Evolutionary conservation across 2,113 vertebrate species (phyloP), one percentile per base, ranked within the genome.

Genomic region (Excalfactoria chinensis): DNA sequence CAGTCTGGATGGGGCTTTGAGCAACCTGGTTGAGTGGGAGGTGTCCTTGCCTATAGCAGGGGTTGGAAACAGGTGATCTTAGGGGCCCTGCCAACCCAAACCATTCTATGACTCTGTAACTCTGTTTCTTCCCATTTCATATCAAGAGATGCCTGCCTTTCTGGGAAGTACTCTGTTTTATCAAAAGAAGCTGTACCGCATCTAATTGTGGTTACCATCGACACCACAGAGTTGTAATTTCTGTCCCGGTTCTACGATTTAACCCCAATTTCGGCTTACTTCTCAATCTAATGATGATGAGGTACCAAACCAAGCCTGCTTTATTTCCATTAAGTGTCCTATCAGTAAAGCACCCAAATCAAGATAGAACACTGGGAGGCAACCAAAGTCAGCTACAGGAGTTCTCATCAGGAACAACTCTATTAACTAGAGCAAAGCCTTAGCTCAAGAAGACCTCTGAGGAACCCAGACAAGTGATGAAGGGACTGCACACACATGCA

Each of bases 201-300:
- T 56, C 60, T 77, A 83, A 83, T 41, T 77, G 78, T 74, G 78
- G 88, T 74, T 4, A 4, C 64, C 55, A 70, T 48, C 56, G 77
- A 32, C 35, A 89, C 18, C 72, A 86, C 37, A n/a, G 64, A 91
- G 64, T 28, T 74, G 3, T 20, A 72, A 62, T n/a, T 85, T 93
- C 72, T 89, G 51, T 40, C 40, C 46, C 46, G 0, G 0, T 77
- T 32, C 37, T 74, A 37, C 22, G 68, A 95, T 64, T 56, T 77
- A 86, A 85, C 66, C 51, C 14, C 73, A 87, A 73, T 46, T 88
- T 74, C 84, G 83, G 79, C 62, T 93, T 86, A 80, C 35, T 68
- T 85, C 43, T 86, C 69, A 16, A 53, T 17, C 26, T 53, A 30
- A 49, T 25, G 48, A 49, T 49, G 12, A 49, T 12, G 12, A 25